Evolutionary conservation across 2,113 vertebrate species (phyloP).

Genomic region (Alouatta palliata): DNA sequence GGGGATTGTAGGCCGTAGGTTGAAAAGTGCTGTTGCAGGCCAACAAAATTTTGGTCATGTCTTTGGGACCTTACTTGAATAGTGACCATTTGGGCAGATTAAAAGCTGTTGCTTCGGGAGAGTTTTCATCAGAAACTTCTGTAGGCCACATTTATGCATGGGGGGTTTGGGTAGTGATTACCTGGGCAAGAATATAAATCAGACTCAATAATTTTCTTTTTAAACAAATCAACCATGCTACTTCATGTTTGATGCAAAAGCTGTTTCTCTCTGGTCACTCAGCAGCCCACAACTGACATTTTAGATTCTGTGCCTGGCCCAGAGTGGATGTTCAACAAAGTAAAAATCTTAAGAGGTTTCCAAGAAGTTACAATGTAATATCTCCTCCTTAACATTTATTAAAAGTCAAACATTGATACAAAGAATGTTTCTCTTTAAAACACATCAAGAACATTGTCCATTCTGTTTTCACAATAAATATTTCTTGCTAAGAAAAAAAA

Average conservation of each 20-base stretch:
- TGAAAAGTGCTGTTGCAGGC: not conserved
- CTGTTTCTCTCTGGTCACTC: not conserved
- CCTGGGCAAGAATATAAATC: not conserved
- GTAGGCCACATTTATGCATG: not conserved
- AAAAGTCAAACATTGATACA: not conserved
- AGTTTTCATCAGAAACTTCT: not conserved
- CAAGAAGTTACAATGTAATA: not conserved
- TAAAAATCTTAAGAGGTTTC: not conserved
- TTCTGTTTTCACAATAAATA: not conserved
- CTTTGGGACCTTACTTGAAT: not conserved
- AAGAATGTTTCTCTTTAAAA: slow-evolving; percentile 14
- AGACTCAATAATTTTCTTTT: not conserved
- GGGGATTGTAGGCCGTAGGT: not conserved
- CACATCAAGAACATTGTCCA: not conserved
- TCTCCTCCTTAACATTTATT: not conserved
- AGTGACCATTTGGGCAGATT: not conserved
- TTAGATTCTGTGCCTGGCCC: not conserved
- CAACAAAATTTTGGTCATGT: not conserved
- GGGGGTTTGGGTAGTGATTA: not conserved
- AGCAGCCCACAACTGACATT: not conserved
- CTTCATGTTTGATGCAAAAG: not conserved
- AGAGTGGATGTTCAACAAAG: not conserved
- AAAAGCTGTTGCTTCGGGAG: not conserved
- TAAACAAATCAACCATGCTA: not conserved
- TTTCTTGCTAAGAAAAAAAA: not conserved